Conservation (phyloP, 2,797 vertebrate species). For the Synanceia verrucosa region DNA sequence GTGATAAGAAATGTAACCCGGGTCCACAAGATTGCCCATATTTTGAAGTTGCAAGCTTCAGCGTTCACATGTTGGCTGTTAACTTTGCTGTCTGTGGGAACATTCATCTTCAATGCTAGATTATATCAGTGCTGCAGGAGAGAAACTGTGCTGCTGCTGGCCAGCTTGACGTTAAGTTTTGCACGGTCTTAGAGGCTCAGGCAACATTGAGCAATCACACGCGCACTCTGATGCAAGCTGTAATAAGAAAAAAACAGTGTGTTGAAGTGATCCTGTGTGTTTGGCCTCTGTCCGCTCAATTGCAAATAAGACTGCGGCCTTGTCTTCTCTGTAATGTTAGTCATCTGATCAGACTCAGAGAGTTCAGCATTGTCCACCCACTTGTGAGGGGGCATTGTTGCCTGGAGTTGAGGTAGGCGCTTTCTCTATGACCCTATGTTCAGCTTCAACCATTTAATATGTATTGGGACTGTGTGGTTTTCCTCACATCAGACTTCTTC, state of each 20-base stretch:
- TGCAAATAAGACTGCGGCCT: slow-evolving; percentile 79
- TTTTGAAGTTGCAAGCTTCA: slow-evolving; percentile 12
- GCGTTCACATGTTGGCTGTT: slow-evolving; percentile 5
- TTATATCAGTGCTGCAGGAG: not conserved
- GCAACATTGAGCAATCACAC: slow-evolving; percentile 64
- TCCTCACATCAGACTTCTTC: not conserved
- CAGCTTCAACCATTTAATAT: slow-evolving; percentile 38
- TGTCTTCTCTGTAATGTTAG: slow-evolving; percentile 81
- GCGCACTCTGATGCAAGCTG: slow-evolving; percentile 65
- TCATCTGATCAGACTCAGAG: slow-evolving; percentile 83
- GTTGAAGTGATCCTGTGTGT: slow-evolving; percentile 74
- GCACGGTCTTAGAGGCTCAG: slow-evolving; percentile 32
- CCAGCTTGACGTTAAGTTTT: slow-evolving; percentile 33
- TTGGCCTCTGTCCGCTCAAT: slow-evolving; percentile 66
- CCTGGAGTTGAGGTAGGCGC: slow-evolving; percentile 68
- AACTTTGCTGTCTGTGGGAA: slow-evolving; percentile 3
- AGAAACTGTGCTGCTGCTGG: slow-evolving; percentile 4
- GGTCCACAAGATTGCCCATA: not conserved
- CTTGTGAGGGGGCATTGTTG: slow-evolving; percentile 82
- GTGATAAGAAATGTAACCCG: not conserved
- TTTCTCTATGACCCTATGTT: slow-evolving; percentile 57
- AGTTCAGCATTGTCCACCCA: slow-evolving; percentile 78
- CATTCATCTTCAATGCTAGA: not conserved
- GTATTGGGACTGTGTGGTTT: not conserved
- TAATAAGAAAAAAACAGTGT: slow-evolving; percentile 36